Base-by-base conservation (phyloP, 2,797 vertebrate species). In the Trachurus trachurus region DNA sequence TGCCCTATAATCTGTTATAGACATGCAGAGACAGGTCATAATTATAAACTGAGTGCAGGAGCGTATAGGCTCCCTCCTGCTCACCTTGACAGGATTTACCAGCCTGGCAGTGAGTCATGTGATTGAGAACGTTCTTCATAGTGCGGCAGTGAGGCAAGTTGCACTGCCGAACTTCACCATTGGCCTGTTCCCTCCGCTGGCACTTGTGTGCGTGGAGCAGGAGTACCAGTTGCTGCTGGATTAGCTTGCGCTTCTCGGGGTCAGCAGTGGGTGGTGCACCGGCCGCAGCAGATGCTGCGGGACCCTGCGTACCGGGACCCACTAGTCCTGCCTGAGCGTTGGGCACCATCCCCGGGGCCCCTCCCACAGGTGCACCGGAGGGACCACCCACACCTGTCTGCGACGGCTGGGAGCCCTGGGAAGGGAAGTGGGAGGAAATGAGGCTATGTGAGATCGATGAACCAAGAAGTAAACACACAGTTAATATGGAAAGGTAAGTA, bases 121-220 rank as follows among this genome's bases (percentile, higher is more conserved):
- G 98, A 92, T 99, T 99, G 29, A 99, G 95, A 89, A 99, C 98
- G 75, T 99, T 99, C 96, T 99, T 99, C 98, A 99, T 99, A 17
- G 98, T 99, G 53, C 98, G 96, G 70, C 98, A 99, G 68, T 99
- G 98, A 39, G 98, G 98, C 82, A 99, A 96, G 92, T 98, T 98
- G 90, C 98, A 99, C 76, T 96, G 97, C 22, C 97, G 94, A 76
- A 99, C 97, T 84, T 99, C 98, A 12, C 98, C 98, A 0, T 98
- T 99, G 71, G 97, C 98, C 90, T 98, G 98, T 71, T 99, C 98
- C 62, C 97, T 94, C 52, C 97, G 96, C 95, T 99, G 98, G 93
- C 98, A 99, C 94, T 99, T 99, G 94, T 99, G 98, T 61, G 98
- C 98, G 0, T 99, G 98, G 9, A 99, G 93, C 66, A 99, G 95